Evolutionary conservation across 2,113 vertebrate genomes (phyloP), one percentile per base, ranked within the genome.

Genomic region (Grantiella picta): DNA sequence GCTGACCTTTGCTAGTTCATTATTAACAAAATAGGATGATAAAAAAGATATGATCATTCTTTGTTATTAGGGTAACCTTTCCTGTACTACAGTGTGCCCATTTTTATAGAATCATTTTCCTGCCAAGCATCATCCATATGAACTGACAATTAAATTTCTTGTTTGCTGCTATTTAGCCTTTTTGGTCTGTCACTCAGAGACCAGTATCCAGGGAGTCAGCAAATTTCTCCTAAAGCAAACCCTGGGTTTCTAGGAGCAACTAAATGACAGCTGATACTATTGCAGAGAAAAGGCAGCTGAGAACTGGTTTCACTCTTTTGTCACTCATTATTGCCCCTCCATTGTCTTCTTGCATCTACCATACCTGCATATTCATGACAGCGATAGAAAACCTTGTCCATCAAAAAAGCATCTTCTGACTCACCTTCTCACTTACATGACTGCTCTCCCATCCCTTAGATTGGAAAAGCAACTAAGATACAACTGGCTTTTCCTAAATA

Each of bases 361-460:
- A 9, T 31, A 60, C 10, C 7, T 54, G 4, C 11, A 36, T 53
- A 49, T 63, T 66, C 42, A 60, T 47, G 42, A 65, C 8, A 45
- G 12, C 8, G 61, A 60, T 10, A 79, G 11, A 77, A 76, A 83
- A 50, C 2, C 27, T 36, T 36, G 35, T 49, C 25, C 19, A 44
- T 22, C 36, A 76, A 72, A 90, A 68, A 72, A 7, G 1, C 12
- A 61, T 5, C 12, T 73, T 73, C 17, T 83, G 31, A 60, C 20
- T 75, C 38, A 44, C 12, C 5, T 45, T 69, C 60, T 50, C 12
- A 27, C 17, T 53, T 61, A 59, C 17, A 31, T 12, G 64, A 25
- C 23, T 31, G 2, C 2, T 10, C 7, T 75, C 2, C 6, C 12
- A 45, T 5, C 7, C 16, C 8, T 77, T 52, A 24, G 16, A 4